Conservation (phyloP, 2,113 vertebrate genomes). For the Hippocampus guttulatus region DNA sequence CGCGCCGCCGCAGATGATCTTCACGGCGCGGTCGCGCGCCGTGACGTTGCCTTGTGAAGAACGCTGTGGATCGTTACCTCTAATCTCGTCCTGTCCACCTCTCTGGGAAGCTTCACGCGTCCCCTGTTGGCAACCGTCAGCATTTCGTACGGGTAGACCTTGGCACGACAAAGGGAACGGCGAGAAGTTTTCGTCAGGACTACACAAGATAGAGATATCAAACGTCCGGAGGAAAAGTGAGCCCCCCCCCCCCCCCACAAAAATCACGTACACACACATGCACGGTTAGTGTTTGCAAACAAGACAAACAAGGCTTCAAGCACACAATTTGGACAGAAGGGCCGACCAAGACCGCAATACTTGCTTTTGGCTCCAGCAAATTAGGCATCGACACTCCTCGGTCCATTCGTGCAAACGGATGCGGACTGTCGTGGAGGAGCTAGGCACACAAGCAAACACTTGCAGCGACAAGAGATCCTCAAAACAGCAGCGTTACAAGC, state of each 20-base stretch:
- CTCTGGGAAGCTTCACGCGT: conserved; percentile 87
- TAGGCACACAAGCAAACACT: conserved; percentile 73
- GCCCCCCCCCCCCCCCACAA: not conserved
- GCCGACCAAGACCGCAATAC: conserved; percentile 58
- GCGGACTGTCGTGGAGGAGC: conserved; percentile 81
- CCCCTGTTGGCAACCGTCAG: conserved; percentile 88
- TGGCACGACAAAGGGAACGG: conserved; percentile 50
- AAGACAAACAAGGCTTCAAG: not conserved
- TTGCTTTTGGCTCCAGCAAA: conserved; percentile 98
- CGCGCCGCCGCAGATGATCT: no score
- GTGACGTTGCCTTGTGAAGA: no score
- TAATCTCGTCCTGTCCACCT: conserved; percentile 91
- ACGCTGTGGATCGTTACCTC: conserved; percentile 73
- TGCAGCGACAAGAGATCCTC: conserved; percentile 37
- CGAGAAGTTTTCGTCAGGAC: not conserved
- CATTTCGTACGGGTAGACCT: conserved; percentile 96
- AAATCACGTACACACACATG: not conserved
- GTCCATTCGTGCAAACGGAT: conserved; percentile 85
- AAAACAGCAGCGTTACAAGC: not conserved
- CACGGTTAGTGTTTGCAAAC: not conserved
- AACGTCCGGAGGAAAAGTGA: no score
- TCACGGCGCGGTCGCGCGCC: no score
- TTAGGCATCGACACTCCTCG: conserved; percentile 97
- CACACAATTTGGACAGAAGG: not conserved
- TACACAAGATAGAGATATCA: no score